These are phyloP conservation scores for Tiaroga cobitis DNA, from an alignment of 2,797 vertebrate species.

Conservation along the genomic window DNA sequence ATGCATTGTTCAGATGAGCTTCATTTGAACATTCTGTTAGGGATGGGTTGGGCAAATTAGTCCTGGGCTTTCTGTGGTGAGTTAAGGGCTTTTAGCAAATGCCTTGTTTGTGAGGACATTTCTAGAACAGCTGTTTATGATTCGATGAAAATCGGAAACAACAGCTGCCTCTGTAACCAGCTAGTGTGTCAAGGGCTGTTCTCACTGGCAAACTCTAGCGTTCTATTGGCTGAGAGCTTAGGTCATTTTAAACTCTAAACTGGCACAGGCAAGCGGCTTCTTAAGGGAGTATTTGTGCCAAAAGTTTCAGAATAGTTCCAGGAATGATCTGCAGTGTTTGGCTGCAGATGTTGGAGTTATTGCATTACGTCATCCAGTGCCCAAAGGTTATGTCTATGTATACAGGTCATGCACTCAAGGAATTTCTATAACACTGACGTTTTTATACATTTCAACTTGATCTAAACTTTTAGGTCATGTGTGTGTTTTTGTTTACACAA, in stretches of 20 bases:
- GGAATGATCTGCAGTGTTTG: conserved; percentile 16
- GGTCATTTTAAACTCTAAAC: conserved; percentile 21
- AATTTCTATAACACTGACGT: background rate
- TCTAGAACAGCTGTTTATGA: conserved; percentile 60
- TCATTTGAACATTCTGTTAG: conserved; percentile 9
- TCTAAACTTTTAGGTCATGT: background rate
- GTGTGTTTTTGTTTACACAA: conserved; percentile 27
- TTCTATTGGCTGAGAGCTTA: background rate
- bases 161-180: conserved; percentile 70
- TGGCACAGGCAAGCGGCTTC: background rate
- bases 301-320: conserved; percentile 10
- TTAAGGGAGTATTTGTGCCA: background rate
- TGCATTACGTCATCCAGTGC: conserved; percentile 50
- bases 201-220: conserved; percentile 1
- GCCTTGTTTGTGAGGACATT: conserved; percentile 35
- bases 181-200: conserved; percentile 46
- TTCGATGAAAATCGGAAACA: conserved; percentile 71
- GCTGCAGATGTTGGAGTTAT: conserved; percentile 37
- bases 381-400: background rate
- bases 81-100: conserved; percentile 15
- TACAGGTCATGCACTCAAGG: background rate
- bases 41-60: conserved; percentile 21
- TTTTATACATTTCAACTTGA: conserved; percentile 2
- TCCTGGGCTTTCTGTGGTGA: background rate
- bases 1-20: background rate